phyloP scores from a whole-genome alignment of 2,113 vertebrate species.

The Corythoichthys intestinalis region DNA sequence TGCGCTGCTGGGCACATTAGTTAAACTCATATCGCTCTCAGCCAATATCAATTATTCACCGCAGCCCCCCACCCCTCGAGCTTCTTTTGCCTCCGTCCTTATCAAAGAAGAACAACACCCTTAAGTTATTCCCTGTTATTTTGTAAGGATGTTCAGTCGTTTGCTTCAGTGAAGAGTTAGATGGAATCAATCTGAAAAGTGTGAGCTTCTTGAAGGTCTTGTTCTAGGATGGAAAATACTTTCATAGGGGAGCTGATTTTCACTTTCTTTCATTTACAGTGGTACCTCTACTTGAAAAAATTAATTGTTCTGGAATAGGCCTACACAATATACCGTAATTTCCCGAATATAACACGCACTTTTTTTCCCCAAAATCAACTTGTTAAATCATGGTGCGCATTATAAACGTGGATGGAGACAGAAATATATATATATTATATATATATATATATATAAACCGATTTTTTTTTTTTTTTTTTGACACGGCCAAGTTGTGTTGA shows the following conservation, averaged over 20 bases:
- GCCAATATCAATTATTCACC: slow-evolving; percentile 78
- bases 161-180: background rate
- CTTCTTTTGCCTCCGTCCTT: slow-evolving; percentile 25
- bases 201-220: background rate
- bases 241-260: background rate
- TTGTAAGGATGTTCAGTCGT: background rate
- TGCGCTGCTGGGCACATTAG: slow-evolving; percentile 78
- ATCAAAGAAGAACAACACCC: slow-evolving; percentile 57
- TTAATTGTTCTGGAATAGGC: no score
- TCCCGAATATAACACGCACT: no score
- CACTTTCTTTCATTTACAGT: no score
- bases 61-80: slow-evolving; percentile 11
- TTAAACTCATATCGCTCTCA: slow-evolving; percentile 81
- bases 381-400: no score
- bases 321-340: no score
- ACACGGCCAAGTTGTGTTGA: no score
- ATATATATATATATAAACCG: no score
- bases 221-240: background rate
- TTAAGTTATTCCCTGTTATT: slow-evolving; percentile 29
- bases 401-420: no score
- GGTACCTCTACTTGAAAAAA: no score
- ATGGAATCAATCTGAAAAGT: background rate
- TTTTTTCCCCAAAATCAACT: no score
- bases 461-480: no score
- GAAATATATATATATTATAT: no score